These are phyloP conservation scores for Philereme transversata DNA, from an alignment of 2,888 invertebrate species.

Conservation along the genomic window DNA sequence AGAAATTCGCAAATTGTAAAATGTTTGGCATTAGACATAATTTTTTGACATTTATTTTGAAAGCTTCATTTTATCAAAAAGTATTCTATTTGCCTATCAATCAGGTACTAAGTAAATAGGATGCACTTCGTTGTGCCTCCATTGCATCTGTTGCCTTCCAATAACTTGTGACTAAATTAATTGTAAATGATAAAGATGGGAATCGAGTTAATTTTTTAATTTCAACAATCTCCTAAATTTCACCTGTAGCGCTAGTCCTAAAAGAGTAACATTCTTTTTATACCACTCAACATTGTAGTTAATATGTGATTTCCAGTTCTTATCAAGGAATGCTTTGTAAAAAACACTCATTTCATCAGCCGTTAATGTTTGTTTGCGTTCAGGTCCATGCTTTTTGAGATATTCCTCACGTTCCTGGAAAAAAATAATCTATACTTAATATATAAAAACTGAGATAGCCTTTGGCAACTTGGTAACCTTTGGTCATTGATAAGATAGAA, in stretches of 20 bases:
- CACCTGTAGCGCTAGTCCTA: slow-evolving; percentile 85
- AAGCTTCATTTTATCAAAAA: background rate
- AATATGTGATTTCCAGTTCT: slow-evolving; percentile 90
- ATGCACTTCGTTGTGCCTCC: too few species aligned
- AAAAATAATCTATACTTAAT: slow-evolving; percentile 4
- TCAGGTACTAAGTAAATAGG: too few species aligned
- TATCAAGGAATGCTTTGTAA: slow-evolving; percentile 93
- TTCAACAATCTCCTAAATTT: slow-evolving; percentile 69
- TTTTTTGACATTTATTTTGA: slow-evolving; percentile 1
- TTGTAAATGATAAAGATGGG: slow-evolving; percentile 8
- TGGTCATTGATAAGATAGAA: slow-evolving; percentile 12
- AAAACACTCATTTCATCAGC: slow-evolving; percentile 95
- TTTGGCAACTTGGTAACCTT: slow-evolving; percentile 5
- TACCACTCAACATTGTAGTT: slow-evolving; percentile 94
- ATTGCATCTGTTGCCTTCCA: too few species aligned
- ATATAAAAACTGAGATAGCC: slow-evolving; percentile 17
- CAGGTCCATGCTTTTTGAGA: slow-evolving; percentile 74
- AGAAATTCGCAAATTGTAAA: slow-evolving; percentile 14
- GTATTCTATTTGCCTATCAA: too few species aligned
- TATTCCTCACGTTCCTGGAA: slow-evolving; percentile 84
- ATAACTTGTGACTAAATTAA: background rate
- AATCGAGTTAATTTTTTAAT: slow-evolving; percentile 52
- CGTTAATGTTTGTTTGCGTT: slow-evolving; percentile 82
- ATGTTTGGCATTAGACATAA: slow-evolving; percentile 18
- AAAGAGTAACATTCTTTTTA: slow-evolving; percentile 87